These are phyloP conservation scores for Melieria picta DNA, from an alignment of 2,888 invertebrate species.

Conservation along the genomic window DNA sequence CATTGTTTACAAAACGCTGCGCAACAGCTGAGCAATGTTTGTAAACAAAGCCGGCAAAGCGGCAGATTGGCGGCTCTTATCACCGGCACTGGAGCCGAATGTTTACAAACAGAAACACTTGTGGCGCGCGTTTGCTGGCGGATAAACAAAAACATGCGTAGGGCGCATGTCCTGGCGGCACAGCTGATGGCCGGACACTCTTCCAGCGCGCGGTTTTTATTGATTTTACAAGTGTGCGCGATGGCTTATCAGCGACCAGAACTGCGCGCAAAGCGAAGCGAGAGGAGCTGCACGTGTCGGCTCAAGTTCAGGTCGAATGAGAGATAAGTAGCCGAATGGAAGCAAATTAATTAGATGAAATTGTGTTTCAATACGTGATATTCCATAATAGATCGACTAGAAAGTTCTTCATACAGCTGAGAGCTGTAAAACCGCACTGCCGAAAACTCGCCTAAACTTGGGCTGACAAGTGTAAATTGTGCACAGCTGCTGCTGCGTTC, in stretches of 20 bases:
- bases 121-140: conserved; percentile 8
- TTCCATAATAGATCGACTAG: no score
- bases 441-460: background rate
- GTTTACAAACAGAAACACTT: conserved; percentile 38
- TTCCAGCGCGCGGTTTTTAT: conserved; percentile 6
- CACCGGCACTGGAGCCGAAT: background rate
- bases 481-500: background rate
- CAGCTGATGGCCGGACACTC: background rate
- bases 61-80: background rate
- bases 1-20: background rate
- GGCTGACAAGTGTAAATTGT: conserved; percentile 36
- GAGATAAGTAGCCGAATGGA: background rate
- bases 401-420: no score
- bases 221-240: conserved; percentile 19
- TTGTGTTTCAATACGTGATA: no score
- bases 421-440: background rate
- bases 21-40: conserved; percentile 22
- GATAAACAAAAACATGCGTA: background rate
- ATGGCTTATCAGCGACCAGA: conserved; percentile 25
- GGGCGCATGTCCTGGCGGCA: conserved; percentile 43
- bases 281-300: background rate
- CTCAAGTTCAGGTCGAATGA: conserved; percentile 29
- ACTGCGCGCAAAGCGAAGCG: background rate
- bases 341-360: background rate
- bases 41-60: conserved; percentile 29